These are phyloP conservation scores for Cyphomyrus plagiostoma DNA, from an alignment of 2,113 vertebrate genomes.

Conservation along the genomic window DNA sequence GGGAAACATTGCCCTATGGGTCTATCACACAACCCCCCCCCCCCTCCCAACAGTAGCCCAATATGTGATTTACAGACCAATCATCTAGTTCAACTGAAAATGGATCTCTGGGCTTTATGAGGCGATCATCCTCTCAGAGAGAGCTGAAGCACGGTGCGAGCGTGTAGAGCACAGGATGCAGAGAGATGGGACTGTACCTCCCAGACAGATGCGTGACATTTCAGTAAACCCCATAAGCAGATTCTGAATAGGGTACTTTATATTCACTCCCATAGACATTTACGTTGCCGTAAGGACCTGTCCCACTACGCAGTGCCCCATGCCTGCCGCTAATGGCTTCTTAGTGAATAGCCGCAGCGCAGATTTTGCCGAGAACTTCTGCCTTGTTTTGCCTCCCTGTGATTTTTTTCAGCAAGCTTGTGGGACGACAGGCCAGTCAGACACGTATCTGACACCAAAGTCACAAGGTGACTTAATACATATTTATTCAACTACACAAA, in stretches of 20 bases:
- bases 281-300: not conserved
- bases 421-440: conserved; percentile 33
- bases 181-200: not conserved
- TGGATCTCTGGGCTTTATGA: not conserved
- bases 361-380: conserved; percentile 70
- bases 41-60: conserved; percentile 58
- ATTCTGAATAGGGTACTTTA: not conserved
- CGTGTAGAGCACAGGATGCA: not conserved
- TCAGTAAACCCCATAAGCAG: not conserved
- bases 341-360: conserved; percentile 74
- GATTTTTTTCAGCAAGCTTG: conserved; percentile 69
- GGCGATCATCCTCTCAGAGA: not conserved
- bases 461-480: not conserved
- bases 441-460: not conserved
- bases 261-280: not conserved
- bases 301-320: conserved; percentile 65
- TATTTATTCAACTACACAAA: not conserved
- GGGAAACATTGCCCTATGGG: not conserved
- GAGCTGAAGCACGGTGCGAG: not conserved
- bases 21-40: conserved; percentile 22
- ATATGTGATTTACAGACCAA: conserved; percentile 45
- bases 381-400: conserved; percentile 81
- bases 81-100: not conserved
- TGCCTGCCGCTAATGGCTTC: conserved; percentile 72
- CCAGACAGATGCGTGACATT: not conserved